A percentile compares a stretch with the other conserved stretches of the same genome.
Evolutionary conservation across 2,797 vertebrate genomes (phyloP).

Genomic region (Amniataba percoides): DNA sequence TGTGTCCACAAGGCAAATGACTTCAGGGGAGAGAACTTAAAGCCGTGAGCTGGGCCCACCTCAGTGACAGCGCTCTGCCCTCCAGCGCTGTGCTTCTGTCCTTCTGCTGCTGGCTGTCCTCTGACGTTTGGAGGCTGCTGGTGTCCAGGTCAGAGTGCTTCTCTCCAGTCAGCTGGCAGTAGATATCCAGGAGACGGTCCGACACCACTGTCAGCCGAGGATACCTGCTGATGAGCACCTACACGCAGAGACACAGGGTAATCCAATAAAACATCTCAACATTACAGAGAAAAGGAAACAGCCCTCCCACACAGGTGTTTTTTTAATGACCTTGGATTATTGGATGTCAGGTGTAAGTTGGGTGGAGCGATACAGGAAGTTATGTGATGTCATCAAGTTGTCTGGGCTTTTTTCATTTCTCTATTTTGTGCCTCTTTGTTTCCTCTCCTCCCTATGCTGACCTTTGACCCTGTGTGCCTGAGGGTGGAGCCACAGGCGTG

Average conservation of each 20-base stretch:
- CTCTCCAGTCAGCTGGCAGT: constrained; percentile 91
- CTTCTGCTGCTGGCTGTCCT: constrained; percentile 60
- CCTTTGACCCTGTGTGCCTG: too few relatives aligned
- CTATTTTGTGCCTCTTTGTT: too few relatives aligned
- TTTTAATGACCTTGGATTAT: not conserved
- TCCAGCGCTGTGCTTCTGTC: constrained; percentile 86
- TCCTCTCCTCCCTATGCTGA: too few relatives aligned
- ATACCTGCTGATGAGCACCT: constrained; percentile 90
- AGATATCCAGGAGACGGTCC: constrained; percentile 93
- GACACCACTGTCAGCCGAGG: constrained; percentile 85
- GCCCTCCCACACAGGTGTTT: not conserved
- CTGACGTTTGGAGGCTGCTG: constrained; percentile 28
- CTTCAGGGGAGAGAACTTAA: too few relatives aligned
- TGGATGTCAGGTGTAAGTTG: not conserved
- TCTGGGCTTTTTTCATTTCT: too few relatives aligned
- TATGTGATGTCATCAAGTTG: not conserved
- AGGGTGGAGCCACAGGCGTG: too few relatives aligned
- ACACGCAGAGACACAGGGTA: not conserved
- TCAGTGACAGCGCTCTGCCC: constrained; percentile 92
- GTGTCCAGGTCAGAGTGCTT: constrained; percentile 80
- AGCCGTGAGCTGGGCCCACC: constrained; percentile 79
- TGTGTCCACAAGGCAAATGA: not conserved
- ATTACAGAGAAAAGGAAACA: not conserved
- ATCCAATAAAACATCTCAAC: not conserved
- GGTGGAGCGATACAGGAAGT: not conserved